These are phyloP conservation scores for Thymelicus lineola DNA, from an alignment of 2,888 invertebrate species.

Conservation along the genomic window DNA sequence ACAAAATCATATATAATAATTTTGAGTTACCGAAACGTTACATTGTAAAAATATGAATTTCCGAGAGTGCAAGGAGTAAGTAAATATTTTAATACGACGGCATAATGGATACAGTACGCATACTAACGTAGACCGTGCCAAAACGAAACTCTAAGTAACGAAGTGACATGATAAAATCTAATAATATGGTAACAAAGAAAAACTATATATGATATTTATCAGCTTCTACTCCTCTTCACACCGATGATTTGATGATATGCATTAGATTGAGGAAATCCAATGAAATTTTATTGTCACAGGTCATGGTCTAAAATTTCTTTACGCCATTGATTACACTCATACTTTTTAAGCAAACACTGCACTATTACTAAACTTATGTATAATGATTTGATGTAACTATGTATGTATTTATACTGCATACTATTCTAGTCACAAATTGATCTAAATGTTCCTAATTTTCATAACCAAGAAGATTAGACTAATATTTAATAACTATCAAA, in stretches of 20 bases:
- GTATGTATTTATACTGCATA: constrained; percentile 26
- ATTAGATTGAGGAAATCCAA: background rate
- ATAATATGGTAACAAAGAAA: background rate
- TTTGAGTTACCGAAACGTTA: no score
- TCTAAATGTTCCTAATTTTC: constrained; percentile 15
- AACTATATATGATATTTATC: background rate
- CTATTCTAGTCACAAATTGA: constrained; percentile 17
- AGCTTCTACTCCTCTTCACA: background rate
- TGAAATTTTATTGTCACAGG: background rate
- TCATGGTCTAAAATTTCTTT: constrained; percentile 9
- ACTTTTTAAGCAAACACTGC: background rate
- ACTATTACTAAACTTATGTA: background rate
- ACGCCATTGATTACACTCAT: constrained; percentile 18
- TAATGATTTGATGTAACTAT: constrained; percentile 7
- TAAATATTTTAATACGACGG: no score
- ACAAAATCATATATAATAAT: no score
- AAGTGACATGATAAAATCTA: background rate
- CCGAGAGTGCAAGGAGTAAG: no score
- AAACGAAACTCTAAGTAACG: no score
- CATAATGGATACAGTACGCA: no score
- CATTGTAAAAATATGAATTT: no score
- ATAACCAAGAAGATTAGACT: constrained; percentile 9
- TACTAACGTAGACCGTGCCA: no score
- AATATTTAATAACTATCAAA: constrained; percentile 12
- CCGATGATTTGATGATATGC: no score